These are phyloP conservation scores for Gymnopithys bicolor DNA, from an alignment of 2,797 vertebrate species.

Conservation along the genomic window DNA sequence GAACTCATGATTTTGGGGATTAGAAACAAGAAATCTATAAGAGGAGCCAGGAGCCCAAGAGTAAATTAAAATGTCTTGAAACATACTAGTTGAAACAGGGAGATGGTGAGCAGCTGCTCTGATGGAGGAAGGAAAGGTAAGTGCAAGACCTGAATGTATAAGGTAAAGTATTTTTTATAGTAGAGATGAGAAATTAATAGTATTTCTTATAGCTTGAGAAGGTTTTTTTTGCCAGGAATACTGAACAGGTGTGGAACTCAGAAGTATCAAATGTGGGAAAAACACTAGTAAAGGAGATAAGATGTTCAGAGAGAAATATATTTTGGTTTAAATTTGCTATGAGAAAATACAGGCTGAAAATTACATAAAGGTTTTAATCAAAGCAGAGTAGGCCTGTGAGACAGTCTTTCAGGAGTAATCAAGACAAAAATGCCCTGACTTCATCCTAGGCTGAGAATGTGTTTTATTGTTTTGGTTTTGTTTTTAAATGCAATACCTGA, in stretches of 20 bases:
- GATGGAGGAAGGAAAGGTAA: neutral
- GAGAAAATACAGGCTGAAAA: neutral
- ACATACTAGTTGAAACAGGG: neutral
- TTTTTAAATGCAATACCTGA: neutral
- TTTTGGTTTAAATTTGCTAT: neutral
- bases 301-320: neutral
- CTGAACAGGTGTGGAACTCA: neutral
- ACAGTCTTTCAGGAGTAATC: neutral
- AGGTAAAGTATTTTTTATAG: neutral
- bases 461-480: neutral
- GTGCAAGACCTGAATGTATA: neutral
- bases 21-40: neutral
- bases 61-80: neutral
- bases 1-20: neutral
- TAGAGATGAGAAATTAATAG: neutral
- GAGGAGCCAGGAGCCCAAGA: neutral
- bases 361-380: neutral
- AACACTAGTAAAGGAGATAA: neutral
- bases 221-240: neutral
- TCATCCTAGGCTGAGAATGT: neutral
- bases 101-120: neutral
- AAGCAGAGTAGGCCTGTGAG: neutral
- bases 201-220: neutral
- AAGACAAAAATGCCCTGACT: neutral
- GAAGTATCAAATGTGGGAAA: neutral